Percentiles rank a stretch among this genome's conserved stretches.
These are phyloP conservation scores for Sturmia bella DNA, from an alignment of 2,888 invertebrate genomes.

Conservation along the genomic window DNA sequence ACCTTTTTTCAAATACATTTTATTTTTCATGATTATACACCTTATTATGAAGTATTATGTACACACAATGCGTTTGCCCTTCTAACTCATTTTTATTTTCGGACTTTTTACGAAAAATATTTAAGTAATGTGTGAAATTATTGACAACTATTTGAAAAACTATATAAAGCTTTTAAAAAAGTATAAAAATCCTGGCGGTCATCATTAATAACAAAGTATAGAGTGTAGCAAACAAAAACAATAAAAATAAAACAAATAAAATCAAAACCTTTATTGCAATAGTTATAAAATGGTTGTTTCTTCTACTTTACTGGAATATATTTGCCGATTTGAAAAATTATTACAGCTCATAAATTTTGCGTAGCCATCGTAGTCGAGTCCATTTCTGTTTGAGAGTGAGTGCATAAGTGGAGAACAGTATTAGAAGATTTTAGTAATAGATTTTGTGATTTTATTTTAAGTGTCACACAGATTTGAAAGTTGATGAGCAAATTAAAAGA, in stretches of 20 bases:
- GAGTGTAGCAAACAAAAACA: neutral
- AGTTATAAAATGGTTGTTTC: constrained; percentile 50
- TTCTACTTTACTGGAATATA: constrained; percentile 22
- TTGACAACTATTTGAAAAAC: constrained; percentile 25
- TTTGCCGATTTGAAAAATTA: constrained; percentile 65
- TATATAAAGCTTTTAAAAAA: constrained; percentile 1
- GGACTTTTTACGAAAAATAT: no score
- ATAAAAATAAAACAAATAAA: constrained; percentile 18
- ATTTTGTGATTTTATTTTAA: no score
- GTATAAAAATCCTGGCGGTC: constrained; percentile 8
- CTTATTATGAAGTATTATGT: no score
- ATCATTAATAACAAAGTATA: constrained; percentile 30
- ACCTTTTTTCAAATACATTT: no score
- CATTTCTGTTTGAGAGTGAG: constrained; percentile 15
- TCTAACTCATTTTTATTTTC: no score
- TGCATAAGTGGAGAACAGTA: constrained; percentile 4
- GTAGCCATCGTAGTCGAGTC: constrained; percentile 12
- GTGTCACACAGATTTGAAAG: no score
- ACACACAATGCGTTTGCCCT: no score
- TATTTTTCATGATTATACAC: no score
- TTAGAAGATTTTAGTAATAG: neutral
- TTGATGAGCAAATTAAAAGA: neutral
- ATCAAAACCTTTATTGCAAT: constrained; percentile 46
- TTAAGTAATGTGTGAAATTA: constrained; percentile 20
- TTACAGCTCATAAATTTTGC: constrained; percentile 65